Conservation (phyloP, 2,888 invertebrate genomes). For the Dicycla oo region DNA sequence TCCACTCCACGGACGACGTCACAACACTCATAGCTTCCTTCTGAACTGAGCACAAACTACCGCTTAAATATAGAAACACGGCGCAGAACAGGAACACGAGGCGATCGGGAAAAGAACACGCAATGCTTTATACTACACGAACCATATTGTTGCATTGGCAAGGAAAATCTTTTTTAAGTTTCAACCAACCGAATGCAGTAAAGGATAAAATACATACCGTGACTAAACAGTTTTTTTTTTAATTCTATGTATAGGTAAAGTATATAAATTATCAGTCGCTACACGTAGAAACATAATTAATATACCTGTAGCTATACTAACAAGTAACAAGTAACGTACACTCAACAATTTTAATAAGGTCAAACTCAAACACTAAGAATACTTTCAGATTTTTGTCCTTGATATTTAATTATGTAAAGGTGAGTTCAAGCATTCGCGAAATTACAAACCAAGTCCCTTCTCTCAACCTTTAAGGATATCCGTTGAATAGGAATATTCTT, state of each 20-base stretch:
- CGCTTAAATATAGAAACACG: constrained; percentile 88
- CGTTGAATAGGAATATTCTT: constrained; percentile 41
- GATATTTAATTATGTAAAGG: constrained; percentile 74
- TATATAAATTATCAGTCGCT: constrained; percentile 1
- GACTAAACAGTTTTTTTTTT: neutral
- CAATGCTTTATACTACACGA: constrained; percentile 68
- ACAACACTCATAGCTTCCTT: constrained; percentile 82
- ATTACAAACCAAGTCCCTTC: constrained; percentile 69
- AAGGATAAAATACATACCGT: neutral
- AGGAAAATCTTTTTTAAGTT: constrained; percentile 5
- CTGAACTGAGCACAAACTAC: constrained; percentile 83
- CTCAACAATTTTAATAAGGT: constrained; percentile 69
- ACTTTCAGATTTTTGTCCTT: constrained; percentile 76
- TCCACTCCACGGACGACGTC: constrained; percentile 78
- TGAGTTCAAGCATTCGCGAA: constrained; percentile 64
- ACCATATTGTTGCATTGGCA: constrained; percentile 32
- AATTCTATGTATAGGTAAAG: no score
- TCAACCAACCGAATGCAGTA: constrained; percentile 11
- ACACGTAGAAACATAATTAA: constrained; percentile 6
- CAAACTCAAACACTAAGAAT: constrained; percentile 67
- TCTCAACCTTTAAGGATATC: constrained; percentile 67
- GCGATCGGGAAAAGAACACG: constrained; percentile 80
- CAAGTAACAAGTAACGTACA: constrained; percentile 25
- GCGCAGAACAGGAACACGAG: constrained; percentile 85
- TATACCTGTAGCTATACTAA: constrained; percentile 15